Percentiles rank a stretch among this genome's conserved stretches.
phyloP scores from a whole-genome alignment of 2,888 invertebrate species.

The Tinea trinotella region DNA sequence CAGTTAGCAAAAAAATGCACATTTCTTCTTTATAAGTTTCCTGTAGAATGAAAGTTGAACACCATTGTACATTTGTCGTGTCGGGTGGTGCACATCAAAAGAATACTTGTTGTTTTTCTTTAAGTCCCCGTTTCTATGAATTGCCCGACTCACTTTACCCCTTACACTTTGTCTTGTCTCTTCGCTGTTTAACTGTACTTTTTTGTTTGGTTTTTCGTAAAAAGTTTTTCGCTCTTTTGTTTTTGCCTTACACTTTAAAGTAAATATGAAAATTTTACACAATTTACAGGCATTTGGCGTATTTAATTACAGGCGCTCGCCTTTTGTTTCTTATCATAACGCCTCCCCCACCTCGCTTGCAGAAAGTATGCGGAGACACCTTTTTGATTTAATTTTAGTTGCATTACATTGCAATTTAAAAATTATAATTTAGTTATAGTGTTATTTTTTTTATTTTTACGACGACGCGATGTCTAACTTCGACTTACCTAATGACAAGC shows the following conservation, averaged over 20 bases:
- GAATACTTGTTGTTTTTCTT: neutral
- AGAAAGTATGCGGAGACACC: neutral
- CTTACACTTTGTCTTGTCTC: slow-evolving; percentile 16
- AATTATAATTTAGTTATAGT: no score
- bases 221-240: neutral
- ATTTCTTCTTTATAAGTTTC: neutral
- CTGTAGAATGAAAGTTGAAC: neutral
- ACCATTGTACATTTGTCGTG: neutral
- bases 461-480: no score
- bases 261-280: slow-evolving; percentile 7
- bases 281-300: slow-evolving; percentile 1
- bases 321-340: neutral
- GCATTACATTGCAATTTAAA: no score
- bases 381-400: no score
- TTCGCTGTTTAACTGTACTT: slow-evolving; percentile 11
- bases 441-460: no score
- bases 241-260: no score
- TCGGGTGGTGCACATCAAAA: neutral
- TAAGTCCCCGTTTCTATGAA: slow-evolving; percentile 9
- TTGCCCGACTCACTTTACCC: slow-evolving; percentile 22
- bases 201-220: slow-evolving; percentile 15
- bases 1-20: slow-evolving; percentile 6
- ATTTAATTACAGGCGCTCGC: neutral
- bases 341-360: neutral
- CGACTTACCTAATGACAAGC: no score